Evolutionary conservation across 2,113 vertebrate species (phyloP).

Genomic region (Athene cunicularia): DNA sequence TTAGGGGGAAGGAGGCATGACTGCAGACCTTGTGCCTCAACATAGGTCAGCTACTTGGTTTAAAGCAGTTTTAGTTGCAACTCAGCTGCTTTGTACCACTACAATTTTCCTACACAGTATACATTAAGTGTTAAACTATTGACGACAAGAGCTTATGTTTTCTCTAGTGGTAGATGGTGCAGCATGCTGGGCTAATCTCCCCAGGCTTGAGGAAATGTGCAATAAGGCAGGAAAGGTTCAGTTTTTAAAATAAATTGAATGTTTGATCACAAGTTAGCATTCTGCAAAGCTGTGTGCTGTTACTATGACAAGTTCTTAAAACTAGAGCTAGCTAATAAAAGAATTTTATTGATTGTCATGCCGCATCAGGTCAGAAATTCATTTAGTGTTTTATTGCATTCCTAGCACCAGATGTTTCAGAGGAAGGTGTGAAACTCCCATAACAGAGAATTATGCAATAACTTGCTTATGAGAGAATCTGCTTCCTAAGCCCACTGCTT

Average conservation of each 20-base stretch:
- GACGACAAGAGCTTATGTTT: neutral
- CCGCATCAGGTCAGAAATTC: constrained; percentile 51
- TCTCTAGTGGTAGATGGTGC: neutral
- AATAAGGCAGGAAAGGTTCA: constrained; percentile 3
- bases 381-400: constrained; percentile 61
- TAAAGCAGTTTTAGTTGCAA: neutral
- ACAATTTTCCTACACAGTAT: neutral
- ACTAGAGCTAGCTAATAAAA: constrained; percentile 36
- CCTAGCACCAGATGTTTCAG: constrained; percentile 36
- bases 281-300: neutral
- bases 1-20: neutral
- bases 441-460: constrained; percentile 64
- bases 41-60: neutral
- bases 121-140: neutral
- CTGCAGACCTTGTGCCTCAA: neutral
- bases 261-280: constrained; percentile 35
- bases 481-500: neutral
- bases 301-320: constrained; percentile 50
- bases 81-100: neutral
- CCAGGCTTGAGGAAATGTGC: neutral
- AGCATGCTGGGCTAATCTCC: neutral
- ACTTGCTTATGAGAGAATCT: constrained; percentile 47
- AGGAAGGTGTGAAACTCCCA: constrained; percentile 59
- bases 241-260: constrained; percentile 50
- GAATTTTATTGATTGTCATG: constrained; percentile 57